These are phyloP conservation scores for Syngnathus scovelli DNA, from an alignment of 2,113 vertebrate genomes.

Conservation along the genomic window DNA sequence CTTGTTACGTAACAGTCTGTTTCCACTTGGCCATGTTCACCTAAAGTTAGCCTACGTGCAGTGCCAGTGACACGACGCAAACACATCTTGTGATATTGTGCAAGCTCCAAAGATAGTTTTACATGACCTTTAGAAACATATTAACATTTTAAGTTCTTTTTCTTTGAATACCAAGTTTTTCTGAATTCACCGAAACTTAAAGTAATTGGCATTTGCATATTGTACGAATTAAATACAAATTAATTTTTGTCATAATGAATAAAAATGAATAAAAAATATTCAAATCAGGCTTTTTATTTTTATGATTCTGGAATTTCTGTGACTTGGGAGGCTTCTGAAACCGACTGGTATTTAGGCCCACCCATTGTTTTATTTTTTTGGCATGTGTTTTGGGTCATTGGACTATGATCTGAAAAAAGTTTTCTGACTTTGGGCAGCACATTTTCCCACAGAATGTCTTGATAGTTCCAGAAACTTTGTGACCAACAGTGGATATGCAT, in stretches of 20 bases:
- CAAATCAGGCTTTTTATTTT: no score
- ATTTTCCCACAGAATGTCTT: no score
- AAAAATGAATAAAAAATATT: no score
- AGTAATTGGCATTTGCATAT: neutral
- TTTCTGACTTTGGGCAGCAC: no score
- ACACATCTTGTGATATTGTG: slow-evolving; percentile 6
- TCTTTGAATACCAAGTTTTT: neutral
- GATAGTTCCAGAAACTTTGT: no score
- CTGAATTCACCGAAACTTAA: neutral
- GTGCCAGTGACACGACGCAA: slow-evolving; percentile 10
- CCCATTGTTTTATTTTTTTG: neutral
- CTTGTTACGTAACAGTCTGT: slow-evolving; percentile 30
- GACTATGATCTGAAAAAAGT: neutral
- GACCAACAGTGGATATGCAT: no score
- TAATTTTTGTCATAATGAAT: no score
- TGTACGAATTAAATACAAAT: no score
- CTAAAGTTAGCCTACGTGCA: neutral
- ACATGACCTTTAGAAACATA: neutral
- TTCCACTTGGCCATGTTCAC: slow-evolving; percentile 7
- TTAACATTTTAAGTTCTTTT: neutral
- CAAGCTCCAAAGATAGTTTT: neutral
- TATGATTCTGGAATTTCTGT: neutral
- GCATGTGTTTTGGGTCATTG: neutral
- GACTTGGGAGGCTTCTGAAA: neutral
- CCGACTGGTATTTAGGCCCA: neutral